Evolutionary conservation across 2,888 invertebrate species (phyloP).

Genomic region (Dasysyrphus albostriatus): DNA sequence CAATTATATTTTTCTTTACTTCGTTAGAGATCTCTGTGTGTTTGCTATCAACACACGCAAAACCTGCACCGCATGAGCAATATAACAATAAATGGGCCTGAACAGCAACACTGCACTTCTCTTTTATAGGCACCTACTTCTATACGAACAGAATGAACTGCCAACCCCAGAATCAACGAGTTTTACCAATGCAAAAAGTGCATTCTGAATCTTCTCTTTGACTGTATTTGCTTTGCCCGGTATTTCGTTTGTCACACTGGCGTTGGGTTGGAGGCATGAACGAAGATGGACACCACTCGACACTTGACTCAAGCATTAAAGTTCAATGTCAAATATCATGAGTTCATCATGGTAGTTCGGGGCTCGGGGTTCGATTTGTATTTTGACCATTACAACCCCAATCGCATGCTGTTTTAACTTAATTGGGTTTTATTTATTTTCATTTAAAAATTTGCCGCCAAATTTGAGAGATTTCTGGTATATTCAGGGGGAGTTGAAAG

Average conservation of each 20-base stretch:
- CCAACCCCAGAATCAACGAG: not conserved
- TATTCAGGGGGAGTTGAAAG: not conserved
- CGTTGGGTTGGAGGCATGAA: conserved; percentile 3
- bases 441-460: conserved; percentile 30
- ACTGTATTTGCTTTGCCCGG: conserved; percentile 40
- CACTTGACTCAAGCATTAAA: conserved; percentile 5
- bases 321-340: conserved; percentile 65
- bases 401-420: not conserved
- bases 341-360: not conserved
- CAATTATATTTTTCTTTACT: conserved; percentile 3
- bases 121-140: not conserved
- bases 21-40: not conserved
- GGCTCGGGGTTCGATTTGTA: not conserved
- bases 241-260: not conserved
- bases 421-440: conserved; percentile 37
- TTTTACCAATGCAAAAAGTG: conserved; percentile 39
- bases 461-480: not conserved
- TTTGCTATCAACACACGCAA: conserved; percentile 19
- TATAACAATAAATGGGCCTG: conserved; percentile 6
- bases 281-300: conserved; percentile 25
- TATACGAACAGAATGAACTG: not conserved
- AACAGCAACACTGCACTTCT: conserved; percentile 9
- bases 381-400: not conserved
- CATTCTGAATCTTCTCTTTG: conserved; percentile 15
- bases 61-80: conserved; percentile 18